phyloP scores from a whole-genome alignment of 1,140 invertebrate species.

The Drosophila prosaltans region DNA sequence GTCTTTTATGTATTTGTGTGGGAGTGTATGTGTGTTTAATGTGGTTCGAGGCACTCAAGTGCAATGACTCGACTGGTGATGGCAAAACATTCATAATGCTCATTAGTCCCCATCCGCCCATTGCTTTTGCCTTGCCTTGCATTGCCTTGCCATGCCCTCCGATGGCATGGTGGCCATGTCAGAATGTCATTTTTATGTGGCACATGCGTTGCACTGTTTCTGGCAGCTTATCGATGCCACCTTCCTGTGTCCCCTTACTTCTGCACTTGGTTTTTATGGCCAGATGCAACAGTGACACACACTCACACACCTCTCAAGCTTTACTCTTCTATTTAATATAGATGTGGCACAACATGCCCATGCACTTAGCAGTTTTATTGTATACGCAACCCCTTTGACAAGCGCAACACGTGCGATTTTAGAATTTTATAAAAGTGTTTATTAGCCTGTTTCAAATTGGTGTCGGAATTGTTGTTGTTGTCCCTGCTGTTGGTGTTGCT shows the following conservation, averaged over 20 bases:
- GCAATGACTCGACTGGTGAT: constrained; percentile 57
- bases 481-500: constrained; percentile 12
- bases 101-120: constrained; percentile 43
- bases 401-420: constrained; percentile 74
- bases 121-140: neutral
- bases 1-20: neutral
- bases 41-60: constrained; percentile 54
- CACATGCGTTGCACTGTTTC: constrained; percentile 54
- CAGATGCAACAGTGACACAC: constrained; percentile 34
- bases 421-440: constrained; percentile 80
- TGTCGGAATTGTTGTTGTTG: constrained; percentile 17
- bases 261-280: constrained; percentile 54
- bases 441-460: constrained; percentile 56
- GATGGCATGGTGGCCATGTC: constrained; percentile 54
- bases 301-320: constrained; percentile 35
- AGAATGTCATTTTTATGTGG: constrained; percentile 64
- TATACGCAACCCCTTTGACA: constrained; percentile 68
- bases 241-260: constrained; percentile 24
- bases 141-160: neutral
- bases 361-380: constrained; percentile 75
- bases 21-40: neutral
- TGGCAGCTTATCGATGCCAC: constrained; percentile 63
- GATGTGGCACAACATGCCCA: constrained; percentile 61
- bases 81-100: constrained; percentile 66
- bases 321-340: constrained; percentile 22